Percentiles rank a stretch among this genome's conserved stretches.
Evolutionary conservation across 2,888 invertebrate genomes (phyloP).

Genomic region (Ethmia dodecea): DNA sequence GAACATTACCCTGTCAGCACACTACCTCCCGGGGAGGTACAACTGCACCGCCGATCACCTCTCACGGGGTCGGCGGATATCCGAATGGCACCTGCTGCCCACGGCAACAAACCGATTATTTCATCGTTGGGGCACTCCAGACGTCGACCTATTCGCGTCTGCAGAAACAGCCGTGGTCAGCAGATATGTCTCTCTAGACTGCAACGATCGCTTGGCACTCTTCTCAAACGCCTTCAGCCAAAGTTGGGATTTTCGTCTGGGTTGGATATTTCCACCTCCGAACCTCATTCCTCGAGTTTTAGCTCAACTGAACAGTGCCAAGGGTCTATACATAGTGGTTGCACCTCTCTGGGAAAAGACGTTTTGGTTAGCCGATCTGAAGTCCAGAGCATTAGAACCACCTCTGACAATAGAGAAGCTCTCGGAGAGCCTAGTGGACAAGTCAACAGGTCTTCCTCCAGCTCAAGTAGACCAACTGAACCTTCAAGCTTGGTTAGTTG

Average conservation of each 20-base stretch:
- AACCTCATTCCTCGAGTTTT: constrained; percentile 23
- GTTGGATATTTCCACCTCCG: constrained; percentile 32
- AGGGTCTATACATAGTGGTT: constrained; percentile 10
- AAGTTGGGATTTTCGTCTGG: constrained; percentile 20
- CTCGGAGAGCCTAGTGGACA: constrained; percentile 10
- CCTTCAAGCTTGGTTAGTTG: constrained; percentile 19
- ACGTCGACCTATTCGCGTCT: constrained; percentile 19
- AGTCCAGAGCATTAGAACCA: constrained; percentile 10
- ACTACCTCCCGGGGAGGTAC: constrained; percentile 17
- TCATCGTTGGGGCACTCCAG: constrained; percentile 15
- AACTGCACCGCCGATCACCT: constrained; percentile 16
- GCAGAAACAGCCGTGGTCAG: constrained; percentile 10
- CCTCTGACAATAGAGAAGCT: constrained; percentile 14
- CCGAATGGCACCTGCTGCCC: constrained; percentile 22
- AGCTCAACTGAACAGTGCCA: constrained; percentile 21
- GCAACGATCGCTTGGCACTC: background rate
- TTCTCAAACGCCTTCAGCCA: constrained; percentile 24
- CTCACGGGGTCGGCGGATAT: constrained; percentile 9
- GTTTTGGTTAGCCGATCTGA: constrained; percentile 21
- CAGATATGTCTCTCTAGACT: constrained; percentile 6
- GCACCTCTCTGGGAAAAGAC: constrained; percentile 9
- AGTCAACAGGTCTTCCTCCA: constrained; percentile 11
- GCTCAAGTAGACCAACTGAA: constrained; percentile 11
- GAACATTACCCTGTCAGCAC: constrained; percentile 14
- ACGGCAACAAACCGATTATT: constrained; percentile 12